phyloP scores from a whole-genome alignment of 2,888 invertebrate species.

The Eustalomyia histrio region DNA sequence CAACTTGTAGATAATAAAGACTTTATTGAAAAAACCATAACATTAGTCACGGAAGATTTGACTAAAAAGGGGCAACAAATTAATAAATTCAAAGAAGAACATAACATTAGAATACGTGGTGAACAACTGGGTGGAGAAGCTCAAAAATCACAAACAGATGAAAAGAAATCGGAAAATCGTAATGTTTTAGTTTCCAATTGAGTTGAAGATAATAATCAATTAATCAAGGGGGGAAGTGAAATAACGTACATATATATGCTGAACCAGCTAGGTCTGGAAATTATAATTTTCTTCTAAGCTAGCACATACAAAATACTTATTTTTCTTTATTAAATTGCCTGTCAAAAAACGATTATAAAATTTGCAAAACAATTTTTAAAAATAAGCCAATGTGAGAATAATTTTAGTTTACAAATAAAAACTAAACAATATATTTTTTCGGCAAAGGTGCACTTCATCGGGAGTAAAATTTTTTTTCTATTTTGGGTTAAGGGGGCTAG shows the following conservation, averaged over 20 bases:
- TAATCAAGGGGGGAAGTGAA: background rate
- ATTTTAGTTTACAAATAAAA: conserved; percentile 37
- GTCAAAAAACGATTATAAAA: background rate
- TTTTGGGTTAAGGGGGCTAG: no score
- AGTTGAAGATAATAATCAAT: background rate
- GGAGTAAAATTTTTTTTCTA: no score
- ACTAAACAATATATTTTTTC: conserved; percentile 8
- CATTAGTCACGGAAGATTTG: conserved; percentile 89
- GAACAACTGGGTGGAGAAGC: conserved; percentile 80
- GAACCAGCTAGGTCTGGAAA: conserved; percentile 12
- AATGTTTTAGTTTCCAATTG: conserved; percentile 81
- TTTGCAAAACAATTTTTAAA: conserved; percentile 17
- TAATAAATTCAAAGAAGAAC: conserved; percentile 93
- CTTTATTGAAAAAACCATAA: conserved; percentile 88
- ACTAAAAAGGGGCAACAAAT: conserved; percentile 93
- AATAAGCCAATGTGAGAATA: conserved; percentile 44
- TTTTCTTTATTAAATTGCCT: background rate
- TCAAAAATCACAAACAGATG: conserved; percentile 69
- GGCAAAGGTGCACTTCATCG: no score
- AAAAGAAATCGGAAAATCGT: conserved; percentile 79
- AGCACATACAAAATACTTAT: background rate
- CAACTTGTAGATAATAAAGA: conserved; percentile 89
- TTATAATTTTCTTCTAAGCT: conserved; percentile 22
- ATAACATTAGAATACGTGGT: conserved; percentile 92
- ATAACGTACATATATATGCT: background rate